A percentile compares a stretch with the other conserved stretches of the same genome.
phyloP scores from a whole-genome alignment of 1,140 invertebrate species.

The Teleopsis dalmanni region DNA sequence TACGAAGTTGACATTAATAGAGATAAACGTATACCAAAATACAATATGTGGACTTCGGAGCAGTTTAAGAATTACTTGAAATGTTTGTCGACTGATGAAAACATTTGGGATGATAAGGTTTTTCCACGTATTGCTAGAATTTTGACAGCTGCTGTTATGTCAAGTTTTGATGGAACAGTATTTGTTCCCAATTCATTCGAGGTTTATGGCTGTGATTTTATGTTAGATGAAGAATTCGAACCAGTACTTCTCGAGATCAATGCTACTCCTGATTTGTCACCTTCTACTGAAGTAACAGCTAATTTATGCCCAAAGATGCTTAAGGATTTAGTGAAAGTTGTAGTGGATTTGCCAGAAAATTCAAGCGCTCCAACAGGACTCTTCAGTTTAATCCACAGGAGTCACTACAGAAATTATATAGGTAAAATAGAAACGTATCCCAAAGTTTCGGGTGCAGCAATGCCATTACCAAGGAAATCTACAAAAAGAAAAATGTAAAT shows the following conservation, averaged over 20 bases:
- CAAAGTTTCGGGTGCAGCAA: too few relatives aligned
- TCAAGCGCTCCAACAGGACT: conserved; percentile 48
- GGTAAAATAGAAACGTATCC: conserved; percentile 24
- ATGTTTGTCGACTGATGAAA: conserved; percentile 36
- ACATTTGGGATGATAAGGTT: conserved; percentile 59
- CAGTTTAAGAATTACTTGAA: conserved; percentile 64
- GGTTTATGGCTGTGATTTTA: conserved; percentile 90
- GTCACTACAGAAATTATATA: conserved; percentile 33
- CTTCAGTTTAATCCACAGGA: conserved; percentile 47
- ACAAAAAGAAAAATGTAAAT: too few relatives aligned
- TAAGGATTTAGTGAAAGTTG: conserved; percentile 80
- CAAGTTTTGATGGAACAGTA: conserved; percentile 68
- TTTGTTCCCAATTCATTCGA: conserved; percentile 75
- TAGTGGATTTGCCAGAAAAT: conserved; percentile 51
- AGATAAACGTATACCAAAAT: conserved; percentile 60
- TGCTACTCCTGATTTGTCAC: conserved; percentile 76
- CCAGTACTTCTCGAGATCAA: conserved; percentile 94
- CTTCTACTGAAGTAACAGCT: conserved; percentile 74
- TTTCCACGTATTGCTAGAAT: conserved; percentile 81
- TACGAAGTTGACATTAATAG: conserved; percentile 61
- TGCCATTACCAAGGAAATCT: too few relatives aligned
- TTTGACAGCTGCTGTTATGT: conserved; percentile 70
- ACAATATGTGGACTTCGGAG: conserved; percentile 82
- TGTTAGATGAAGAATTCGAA: conserved; percentile 73
- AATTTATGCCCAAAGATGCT: conserved; percentile 72